Base-by-base conservation (phyloP, 2,797 vertebrate species). In the Poecilia gillii region DNA sequence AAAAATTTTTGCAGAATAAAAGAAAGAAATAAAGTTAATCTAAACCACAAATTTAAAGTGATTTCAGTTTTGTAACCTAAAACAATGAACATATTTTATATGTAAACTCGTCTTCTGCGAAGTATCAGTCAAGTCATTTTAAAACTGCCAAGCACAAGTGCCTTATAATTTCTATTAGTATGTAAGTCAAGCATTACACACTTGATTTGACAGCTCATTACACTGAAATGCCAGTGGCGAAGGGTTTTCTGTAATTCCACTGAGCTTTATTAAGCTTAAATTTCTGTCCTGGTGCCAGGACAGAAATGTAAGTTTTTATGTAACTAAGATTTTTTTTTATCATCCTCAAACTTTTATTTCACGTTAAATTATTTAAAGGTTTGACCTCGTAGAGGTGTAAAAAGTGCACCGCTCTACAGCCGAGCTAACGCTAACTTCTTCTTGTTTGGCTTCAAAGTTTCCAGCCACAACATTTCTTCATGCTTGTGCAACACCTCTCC, bases 401-500 rank as follows among this genome's bases (percentile, higher is more conserved):
- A 51, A 51, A 2, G 23, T 2, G 49, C 55, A n/a, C 33, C n/a
- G 62, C 53, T 72, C 78, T 74, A 77, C 8, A 6, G 33, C 73
- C 45, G 62, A 75, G 46, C 39, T 73, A 33, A 16, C 47, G 46
- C 13, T 14, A 84, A 77, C 41, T 23, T 80, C 41, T 23, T 80
- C 33, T 46, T 0, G 0, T 55, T 74, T 51, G 62, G 23, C 79
- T 81, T 74, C 72, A 72, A 81, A 71, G 87, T 80, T 77, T 68
- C 76, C 75, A 76, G 71, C 85, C 71, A 74, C 25, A 11, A 28
- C 28, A 4, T n/a, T 25, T 25, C 49, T 66, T 45, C 0, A 14
- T 64, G 28, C 80, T 79, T 74, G 66, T 82, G 72, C 80, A 85
- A 77, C 59, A 79, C 72, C 62, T 83, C 77, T 83, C 46, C 77